Evolutionary conservation across 92 coral and sea anemone species (phyloP).

Genomic region (Porites evermanni): DNA sequence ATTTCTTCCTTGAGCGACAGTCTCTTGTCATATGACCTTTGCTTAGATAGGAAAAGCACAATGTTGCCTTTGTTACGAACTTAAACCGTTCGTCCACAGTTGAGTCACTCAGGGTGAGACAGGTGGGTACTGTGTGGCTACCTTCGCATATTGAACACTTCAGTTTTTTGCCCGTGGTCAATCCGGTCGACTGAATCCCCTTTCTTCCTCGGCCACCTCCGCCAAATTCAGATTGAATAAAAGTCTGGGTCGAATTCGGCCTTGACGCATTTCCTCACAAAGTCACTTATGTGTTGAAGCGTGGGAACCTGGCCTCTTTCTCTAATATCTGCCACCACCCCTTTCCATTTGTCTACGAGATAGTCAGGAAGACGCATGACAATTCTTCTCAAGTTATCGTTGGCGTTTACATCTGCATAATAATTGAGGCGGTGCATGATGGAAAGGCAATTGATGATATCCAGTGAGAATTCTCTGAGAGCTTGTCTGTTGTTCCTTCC

Average conservation of each 20-base stretch:
- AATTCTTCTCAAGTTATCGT: conserved; percentile 48
- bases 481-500: conserved; percentile 28
- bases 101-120: conserved; percentile 37
- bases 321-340: conserved; percentile 27
- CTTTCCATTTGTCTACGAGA: conserved; percentile 19
- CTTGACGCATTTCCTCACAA: too few relatives aligned
- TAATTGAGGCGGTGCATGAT: conserved; percentile 29
- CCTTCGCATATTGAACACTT: conserved; percentile 46
- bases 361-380: neutral
- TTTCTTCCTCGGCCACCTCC: neutral
- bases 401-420: conserved; percentile 61
- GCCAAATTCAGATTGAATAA: conserved; percentile 11
- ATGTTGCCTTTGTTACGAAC: neutral
- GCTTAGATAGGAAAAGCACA: conserved; percentile 19
- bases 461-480: conserved; percentile 50
- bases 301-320: conserved; percentile 42
- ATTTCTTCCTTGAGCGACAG: conserved; percentile 50
- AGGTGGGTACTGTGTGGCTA: conserved; percentile 51
- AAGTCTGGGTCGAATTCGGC: conserved; percentile 55
- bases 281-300: too few relatives aligned
- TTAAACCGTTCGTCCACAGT: conserved; percentile 29
- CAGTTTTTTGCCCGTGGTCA: neutral
- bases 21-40: conserved; percentile 48
- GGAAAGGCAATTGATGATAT: conserved; percentile 57
- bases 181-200: conserved; percentile 20